Conservation (phyloP, 2,888 invertebrate species). For the Microctonus aethiopoides region DNA sequence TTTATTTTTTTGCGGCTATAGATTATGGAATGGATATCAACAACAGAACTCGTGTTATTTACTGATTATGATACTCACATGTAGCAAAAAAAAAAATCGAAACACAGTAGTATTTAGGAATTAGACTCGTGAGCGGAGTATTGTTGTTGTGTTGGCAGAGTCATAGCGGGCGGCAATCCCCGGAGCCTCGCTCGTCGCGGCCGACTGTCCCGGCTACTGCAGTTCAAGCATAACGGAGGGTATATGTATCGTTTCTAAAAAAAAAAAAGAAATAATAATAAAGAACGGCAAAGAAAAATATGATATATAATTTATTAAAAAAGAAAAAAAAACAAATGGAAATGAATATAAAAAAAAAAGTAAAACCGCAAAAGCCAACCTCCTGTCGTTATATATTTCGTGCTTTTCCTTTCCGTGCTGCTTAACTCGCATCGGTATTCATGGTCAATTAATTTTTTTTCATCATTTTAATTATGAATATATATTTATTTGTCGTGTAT, state of each 20-base stretch:
- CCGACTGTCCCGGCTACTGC: slow-evolving; percentile 90
- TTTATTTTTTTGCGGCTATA: not conserved
- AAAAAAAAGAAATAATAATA: slow-evolving; percentile 40
- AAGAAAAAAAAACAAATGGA: slow-evolving; percentile 39
- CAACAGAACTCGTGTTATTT: slow-evolving; percentile 2
- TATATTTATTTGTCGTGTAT: not conserved
- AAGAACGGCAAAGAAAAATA: slow-evolving; percentile 42
- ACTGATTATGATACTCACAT: not conserved
- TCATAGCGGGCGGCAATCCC: slow-evolving; percentile 75
- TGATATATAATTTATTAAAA: slow-evolving; percentile 30
- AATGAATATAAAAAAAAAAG: slow-evolving; percentile 29
- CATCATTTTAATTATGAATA: not conserved
- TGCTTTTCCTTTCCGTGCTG: slow-evolving; percentile 43
- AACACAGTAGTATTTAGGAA: slow-evolving; percentile 50
- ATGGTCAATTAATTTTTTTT: slow-evolving; percentile 37
- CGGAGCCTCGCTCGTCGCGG: slow-evolving; percentile 90
- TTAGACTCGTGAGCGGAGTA: slow-evolving; percentile 65
- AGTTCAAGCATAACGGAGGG: slow-evolving; percentile 91
- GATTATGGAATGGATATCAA: not conserved
- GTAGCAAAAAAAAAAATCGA: not conserved
- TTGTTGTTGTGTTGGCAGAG: slow-evolving; percentile 67
- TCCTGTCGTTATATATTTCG: slow-evolving; percentile 42
- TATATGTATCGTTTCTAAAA: slow-evolving; percentile 73
- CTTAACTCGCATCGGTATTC: slow-evolving; percentile 43
- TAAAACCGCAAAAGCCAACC: slow-evolving; percentile 45